Conservation (phyloP, 1,140 invertebrate genomes). For the Bathynomus jamesi region DNA sequence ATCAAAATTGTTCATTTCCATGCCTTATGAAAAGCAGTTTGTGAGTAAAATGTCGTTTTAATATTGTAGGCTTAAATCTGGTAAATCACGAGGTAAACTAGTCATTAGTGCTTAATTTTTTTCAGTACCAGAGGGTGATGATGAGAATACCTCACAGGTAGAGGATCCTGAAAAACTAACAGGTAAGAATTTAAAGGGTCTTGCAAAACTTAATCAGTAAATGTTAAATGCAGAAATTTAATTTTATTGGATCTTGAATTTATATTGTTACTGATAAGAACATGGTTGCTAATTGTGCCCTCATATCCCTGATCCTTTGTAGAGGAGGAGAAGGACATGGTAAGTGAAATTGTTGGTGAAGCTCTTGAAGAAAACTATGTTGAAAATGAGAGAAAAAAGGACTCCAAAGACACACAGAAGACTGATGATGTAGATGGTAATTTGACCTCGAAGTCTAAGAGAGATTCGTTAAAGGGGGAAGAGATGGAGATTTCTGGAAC, state of each 20-base stretch:
- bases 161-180: slow-evolving; percentile 33
- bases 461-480: neutral
- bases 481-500: slow-evolving; percentile 7
- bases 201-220: neutral
- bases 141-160: slow-evolving; percentile 34
- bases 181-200: no score
- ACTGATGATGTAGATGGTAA: slow-evolving; percentile 4
- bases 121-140: slow-evolving; percentile 37
- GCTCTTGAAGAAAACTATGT: slow-evolving; percentile 37
- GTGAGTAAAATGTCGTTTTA: neutral
- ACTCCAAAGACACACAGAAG: slow-evolving; percentile 14
- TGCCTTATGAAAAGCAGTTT: neutral
- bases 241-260: neutral
- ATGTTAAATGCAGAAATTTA: neutral
- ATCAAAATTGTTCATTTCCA: neutral
- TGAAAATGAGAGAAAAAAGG: slow-evolving; percentile 14
- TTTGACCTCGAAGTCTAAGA: neutral
- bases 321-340: slow-evolving; percentile 31
- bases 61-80: neutral
- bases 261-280: no score
- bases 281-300: no score
- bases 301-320: neutral
- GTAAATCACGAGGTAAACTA: neutral
- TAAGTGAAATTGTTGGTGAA: slow-evolving; percentile 33
- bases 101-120: neutral